Conservation (phyloP, 2,113 vertebrate genomes). For the Chamaetylas fuelleborni region DNA sequence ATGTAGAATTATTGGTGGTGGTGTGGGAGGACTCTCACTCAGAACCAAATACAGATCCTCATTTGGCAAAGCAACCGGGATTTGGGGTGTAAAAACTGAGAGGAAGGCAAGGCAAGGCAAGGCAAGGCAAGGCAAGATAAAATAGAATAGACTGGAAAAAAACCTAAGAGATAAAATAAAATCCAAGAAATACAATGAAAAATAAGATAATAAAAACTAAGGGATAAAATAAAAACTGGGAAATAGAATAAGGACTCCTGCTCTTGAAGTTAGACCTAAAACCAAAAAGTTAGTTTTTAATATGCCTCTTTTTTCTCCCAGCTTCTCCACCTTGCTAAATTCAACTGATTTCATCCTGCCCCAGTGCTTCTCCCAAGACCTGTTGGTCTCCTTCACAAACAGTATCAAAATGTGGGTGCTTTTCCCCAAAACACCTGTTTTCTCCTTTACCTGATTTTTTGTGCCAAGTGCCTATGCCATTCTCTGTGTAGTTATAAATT, state of each 20-base stretch:
- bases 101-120: too few species aligned
- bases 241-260: background rate
- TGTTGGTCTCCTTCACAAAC: background rate
- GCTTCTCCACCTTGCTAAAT: background rate
- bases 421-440: background rate
- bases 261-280: background rate
- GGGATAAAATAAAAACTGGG: background rate
- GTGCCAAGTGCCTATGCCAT: rapidly evolving
- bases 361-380: background rate
- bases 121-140: background rate
- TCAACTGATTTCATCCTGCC: background rate
- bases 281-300: background rate
- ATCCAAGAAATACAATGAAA: background rate
- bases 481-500: background rate
- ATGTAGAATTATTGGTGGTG: rapidly evolving
- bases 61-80: too few species aligned
- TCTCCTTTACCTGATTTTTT: background rate
- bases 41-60: too few species aligned
- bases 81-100: too few species aligned
- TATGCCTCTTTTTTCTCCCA: background rate
- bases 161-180: background rate
- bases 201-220: background rate
- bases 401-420: rapidly evolving
- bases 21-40: background rate
- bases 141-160: background rate